A percentile compares a stretch with the other conserved stretches of the same genome.
These are phyloP conservation scores for Dolichoris vasculosae DNA, from an alignment of 1,140 invertebrate genomes.

Conservation along the genomic window DNA sequence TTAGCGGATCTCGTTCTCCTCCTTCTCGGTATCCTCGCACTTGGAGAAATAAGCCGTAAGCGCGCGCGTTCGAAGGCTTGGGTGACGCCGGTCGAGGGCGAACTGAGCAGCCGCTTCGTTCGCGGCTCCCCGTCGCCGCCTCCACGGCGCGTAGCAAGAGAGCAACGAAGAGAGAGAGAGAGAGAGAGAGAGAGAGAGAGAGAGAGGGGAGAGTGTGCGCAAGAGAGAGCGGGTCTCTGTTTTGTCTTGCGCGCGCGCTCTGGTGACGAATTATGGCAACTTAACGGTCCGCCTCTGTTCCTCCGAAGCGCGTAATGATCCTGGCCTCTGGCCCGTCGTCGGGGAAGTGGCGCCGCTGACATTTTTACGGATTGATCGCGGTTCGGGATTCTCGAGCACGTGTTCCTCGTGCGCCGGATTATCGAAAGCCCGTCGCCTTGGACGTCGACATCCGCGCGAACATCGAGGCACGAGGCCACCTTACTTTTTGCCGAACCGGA, in stretches of 20 bases:
- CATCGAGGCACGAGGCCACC: too few species aligned
- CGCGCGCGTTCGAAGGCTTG: conserved; percentile 4
- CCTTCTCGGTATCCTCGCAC: not conserved
- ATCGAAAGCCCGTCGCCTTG: too few species aligned
- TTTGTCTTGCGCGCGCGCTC: conserved; percentile 32
- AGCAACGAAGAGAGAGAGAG: not conserved
- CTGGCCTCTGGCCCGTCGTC: not conserved
- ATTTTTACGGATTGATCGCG: not conserved
- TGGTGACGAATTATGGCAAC: not conserved
- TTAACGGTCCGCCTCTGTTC: not conserved
- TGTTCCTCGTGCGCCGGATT: not conserved
- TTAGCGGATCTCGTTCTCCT: not conserved
- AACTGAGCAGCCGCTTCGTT: conserved; percentile 32
- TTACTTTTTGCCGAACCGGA: too few species aligned
- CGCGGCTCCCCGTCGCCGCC: not conserved
- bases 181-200: conserved; percentile 6
- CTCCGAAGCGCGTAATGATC: not conserved
- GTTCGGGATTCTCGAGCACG: not conserved
- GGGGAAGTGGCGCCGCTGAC: conserved; percentile 2
- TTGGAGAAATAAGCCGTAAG: not conserved
- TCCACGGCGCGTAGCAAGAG: not conserved
- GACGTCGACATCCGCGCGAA: too few species aligned
- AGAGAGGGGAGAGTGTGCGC: not conserved
- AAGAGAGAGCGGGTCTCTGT: conserved; percentile 6
- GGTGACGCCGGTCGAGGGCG: conserved; percentile 58